Conservation (phyloP, 2,888 invertebrate genomes). For the Thymelicus lineola region DNA sequence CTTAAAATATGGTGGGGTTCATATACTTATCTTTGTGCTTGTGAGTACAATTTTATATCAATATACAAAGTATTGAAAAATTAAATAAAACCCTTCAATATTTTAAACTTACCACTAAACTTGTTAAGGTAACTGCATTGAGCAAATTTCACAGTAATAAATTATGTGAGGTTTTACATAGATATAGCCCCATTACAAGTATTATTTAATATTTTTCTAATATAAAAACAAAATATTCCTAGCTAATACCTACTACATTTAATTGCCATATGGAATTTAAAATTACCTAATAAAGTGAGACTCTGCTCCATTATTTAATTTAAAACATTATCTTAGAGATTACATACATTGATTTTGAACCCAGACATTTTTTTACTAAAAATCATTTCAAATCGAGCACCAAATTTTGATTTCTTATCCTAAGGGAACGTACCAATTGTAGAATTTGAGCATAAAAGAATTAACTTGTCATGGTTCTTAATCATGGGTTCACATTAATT, state of each 20-base stretch:
- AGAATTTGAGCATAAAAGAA: too few relatives aligned
- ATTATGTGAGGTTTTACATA: not conserved
- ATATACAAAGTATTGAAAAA: too few relatives aligned
- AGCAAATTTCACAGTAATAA: slow-evolving; percentile 16
- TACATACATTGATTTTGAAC: too few relatives aligned
- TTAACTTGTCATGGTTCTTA: too few relatives aligned
- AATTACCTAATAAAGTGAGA: not conserved
- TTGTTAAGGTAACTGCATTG: slow-evolving; percentile 22
- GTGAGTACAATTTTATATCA: too few relatives aligned
- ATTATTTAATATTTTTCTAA: not conserved
- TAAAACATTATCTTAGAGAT: too few relatives aligned
- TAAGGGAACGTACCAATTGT: too few relatives aligned
- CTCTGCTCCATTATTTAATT: not conserved
- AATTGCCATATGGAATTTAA: not conserved
- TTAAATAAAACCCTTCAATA: not conserved
- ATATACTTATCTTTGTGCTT: too few relatives aligned
- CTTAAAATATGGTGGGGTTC: too few relatives aligned
- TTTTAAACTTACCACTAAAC: slow-evolving; percentile 7
- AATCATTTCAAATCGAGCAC: not conserved
- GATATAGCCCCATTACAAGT: not conserved
- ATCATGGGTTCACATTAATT: too few relatives aligned
- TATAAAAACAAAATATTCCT: too few relatives aligned
- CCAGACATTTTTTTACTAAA: not conserved
- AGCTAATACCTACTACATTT: not conserved
- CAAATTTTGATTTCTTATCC: not conserved